A percentile compares a stretch with the other conserved stretches of the same genome.
Conservation (phyloP, 2,797 vertebrate genomes). For the Schizothorax lantsangensis region DNA sequence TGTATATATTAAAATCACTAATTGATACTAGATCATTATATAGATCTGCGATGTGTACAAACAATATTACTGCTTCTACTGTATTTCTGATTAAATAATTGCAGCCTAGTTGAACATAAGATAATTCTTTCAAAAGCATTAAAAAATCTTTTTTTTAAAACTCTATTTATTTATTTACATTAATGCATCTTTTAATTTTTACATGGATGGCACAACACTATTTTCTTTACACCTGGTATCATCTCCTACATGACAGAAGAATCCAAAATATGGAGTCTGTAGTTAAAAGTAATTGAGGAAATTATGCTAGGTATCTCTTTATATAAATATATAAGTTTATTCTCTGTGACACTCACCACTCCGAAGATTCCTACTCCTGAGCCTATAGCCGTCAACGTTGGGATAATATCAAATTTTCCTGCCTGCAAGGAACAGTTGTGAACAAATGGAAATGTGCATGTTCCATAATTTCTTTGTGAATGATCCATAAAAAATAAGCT, state of each 20-base stretch:
- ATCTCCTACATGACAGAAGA: neutral
- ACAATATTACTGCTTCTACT: neutral
- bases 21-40: no score
- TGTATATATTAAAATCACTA: no score
- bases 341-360: conserved; percentile 83
- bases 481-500: neutral
- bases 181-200: neutral
- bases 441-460: neutral
- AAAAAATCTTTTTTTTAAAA: no score
- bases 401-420: conserved; percentile 96
- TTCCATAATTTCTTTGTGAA: neutral
- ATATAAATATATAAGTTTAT: neutral
- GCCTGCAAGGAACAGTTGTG: conserved; percentile 76
- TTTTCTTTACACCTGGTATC: no score
- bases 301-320: neutral
- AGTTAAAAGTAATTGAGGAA: conserved; percentile 3
- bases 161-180: neutral
- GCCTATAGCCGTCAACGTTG: conserved; percentile 94
- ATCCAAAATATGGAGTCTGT: neutral
- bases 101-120: neutral
- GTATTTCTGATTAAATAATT: neutral
- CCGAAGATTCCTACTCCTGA: conserved; percentile 98
- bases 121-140: neutral
- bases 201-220: neutral
- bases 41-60: no score